Conservation (phyloP, 2,888 invertebrate species). For the Pediacus dermestoides region DNA sequence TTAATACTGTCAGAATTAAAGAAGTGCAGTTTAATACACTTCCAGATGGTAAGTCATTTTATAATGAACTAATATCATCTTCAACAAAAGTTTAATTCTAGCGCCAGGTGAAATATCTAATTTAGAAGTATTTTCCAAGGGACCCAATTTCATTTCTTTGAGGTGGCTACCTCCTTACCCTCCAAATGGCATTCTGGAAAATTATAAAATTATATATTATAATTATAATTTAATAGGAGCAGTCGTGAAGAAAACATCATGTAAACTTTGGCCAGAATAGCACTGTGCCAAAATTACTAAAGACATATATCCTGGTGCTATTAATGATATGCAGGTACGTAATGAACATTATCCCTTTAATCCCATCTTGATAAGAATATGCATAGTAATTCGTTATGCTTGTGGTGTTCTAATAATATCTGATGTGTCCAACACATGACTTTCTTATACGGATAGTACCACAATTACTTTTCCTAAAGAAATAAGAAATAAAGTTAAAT, state of each 20-base stretch:
- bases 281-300: constrained; percentile 21
- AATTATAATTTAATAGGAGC: constrained; percentile 2
- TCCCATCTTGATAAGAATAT: no score
- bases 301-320: background rate
- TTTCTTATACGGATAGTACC: no score
- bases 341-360: constrained; percentile 8
- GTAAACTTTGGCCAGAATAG: constrained; percentile 27
- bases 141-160: constrained; percentile 25
- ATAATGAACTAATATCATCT: no score
- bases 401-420: no score
- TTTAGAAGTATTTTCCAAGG: constrained; percentile 22
- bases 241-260: constrained; percentile 5
- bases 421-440: no score
- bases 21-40: no score
- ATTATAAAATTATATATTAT: constrained; percentile 24
- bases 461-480: no score
- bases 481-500: no score
- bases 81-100: constrained; percentile 1
- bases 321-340: constrained; percentile 13
- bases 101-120: background rate
- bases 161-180: constrained; percentile 35
- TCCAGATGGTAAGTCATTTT: no score
- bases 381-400: no score
- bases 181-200: constrained; percentile 31
- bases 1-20: no score